Base-by-base conservation (phyloP, 2,797 vertebrate species). In the Cyclopterus lumpus region DNA sequence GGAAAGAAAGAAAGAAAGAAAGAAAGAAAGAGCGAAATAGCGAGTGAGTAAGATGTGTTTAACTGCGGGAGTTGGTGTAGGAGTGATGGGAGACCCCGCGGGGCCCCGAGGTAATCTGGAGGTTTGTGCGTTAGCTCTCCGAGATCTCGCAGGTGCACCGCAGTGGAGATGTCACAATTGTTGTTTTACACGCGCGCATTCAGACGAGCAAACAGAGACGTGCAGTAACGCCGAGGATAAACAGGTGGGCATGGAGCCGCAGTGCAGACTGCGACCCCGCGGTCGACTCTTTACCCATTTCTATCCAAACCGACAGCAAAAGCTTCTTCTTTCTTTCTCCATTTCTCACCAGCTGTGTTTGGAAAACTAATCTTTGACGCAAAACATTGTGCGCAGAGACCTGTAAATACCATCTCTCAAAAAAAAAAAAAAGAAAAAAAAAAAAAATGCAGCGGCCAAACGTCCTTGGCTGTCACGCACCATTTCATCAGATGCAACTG, bases 341-440 rank as follows among this genome's bases (percentile, higher is more conserved):
- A n/a, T n/a, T n/a, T n/a, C n/a, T n/a, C n/a, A n/a, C n/a, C n/a
- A 0, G 15, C 57, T 61, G 57, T 54, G 53, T 28, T 61, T 49
- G 46, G 69, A n/a, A 12, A 71, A 58, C 63, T 0, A 82, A 68
- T 64, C 40, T 75, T 9, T 65, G 55, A 12, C 62, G 79, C 62
- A n/a, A n/a, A n/a, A 14, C 38, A 58, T 42, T 54, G 64, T 40
- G 66, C 81, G 64, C 59, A 75, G 59, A 81, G 86, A 89, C 79
- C 69, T 89, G 92, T 93, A 91, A 91, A 88, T 85, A 92, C 51
- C 75, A 86, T 91, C 73, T 87, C 88, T 95, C 87, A 88, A 93
- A 93, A 93, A 93, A 89, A 94, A 93, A 89, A 94, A 94, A 81
- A 88, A 93, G 93, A 93, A 93, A 89, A 94, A 93, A 89, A 94